Percentiles rank a stretch among this genome's conserved stretches.
Conservation (phyloP, 1,140 invertebrate genomes). For the Caenorhabditis inopinata region DNA sequence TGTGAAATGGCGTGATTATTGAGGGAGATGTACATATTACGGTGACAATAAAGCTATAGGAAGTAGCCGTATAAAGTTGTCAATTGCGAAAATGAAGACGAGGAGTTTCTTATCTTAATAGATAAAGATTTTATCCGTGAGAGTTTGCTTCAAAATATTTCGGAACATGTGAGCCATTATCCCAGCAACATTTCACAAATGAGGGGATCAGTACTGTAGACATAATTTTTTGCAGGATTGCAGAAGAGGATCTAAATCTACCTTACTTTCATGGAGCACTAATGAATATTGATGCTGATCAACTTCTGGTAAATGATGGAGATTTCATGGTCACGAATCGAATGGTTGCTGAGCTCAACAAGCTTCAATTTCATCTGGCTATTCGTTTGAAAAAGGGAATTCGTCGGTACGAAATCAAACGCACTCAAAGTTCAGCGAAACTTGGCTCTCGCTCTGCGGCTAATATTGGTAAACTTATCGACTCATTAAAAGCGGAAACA, state of each 20-base stretch:
- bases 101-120: no score
- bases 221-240: not conserved
- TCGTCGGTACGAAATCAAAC: not conserved
- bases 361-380: not conserved
- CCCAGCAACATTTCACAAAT: no score
- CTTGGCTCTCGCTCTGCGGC: not conserved
- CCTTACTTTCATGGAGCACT: conserved; percentile 56
- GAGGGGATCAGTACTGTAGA: no score
- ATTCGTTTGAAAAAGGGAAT: conserved; percentile 1
- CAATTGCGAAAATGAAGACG: no score
- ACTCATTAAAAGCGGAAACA: conserved; percentile 28
- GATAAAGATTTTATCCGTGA: no score
- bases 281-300: conserved; percentile 54
- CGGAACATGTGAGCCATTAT: no score
- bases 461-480: conserved; percentile 2
- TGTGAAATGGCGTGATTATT: no score
- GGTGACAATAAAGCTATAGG: no score
- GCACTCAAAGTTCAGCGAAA: not conserved
- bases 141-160: no score
- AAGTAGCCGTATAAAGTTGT: no score
- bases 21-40: no score
- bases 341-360: not conserved
- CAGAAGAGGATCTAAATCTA: conserved; percentile 41
- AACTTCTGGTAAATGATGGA: conserved; percentile 40
- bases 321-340: conserved; percentile 37